Evolutionary conservation across 2,888 invertebrate species (phyloP).

Genomic region (Cerceris ruficornis): DNA sequence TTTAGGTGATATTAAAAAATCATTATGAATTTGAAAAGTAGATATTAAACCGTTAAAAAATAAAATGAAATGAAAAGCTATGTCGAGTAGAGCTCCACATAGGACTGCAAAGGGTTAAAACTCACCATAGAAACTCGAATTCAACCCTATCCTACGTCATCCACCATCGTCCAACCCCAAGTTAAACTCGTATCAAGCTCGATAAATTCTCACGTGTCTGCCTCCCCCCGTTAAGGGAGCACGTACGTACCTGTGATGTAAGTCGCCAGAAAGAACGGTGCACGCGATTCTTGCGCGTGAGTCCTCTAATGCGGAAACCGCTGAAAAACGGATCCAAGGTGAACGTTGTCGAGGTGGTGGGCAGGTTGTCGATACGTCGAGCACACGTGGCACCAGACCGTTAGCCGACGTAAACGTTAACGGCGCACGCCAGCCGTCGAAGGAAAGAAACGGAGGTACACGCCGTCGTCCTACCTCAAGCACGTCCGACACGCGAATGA

Average conservation of each 20-base stretch:
- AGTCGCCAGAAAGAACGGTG: not conserved
- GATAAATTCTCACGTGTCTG: not conserved
- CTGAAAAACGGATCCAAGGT: not conserved
- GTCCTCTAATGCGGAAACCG: conserved; percentile 7
- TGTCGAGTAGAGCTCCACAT: too few species aligned
- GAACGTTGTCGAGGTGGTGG: not conserved
- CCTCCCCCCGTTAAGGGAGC: not conserved
- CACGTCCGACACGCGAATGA: conserved; percentile 60
- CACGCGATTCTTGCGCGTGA: conserved; percentile 10
- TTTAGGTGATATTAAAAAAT: too few species aligned
- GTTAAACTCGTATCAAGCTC: too few species aligned
- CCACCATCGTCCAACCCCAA: too few species aligned
- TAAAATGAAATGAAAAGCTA: too few species aligned
- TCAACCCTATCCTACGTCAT: too few species aligned
- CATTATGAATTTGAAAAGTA: too few species aligned
- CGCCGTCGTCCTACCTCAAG: conserved; percentile 55
- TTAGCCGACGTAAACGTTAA: not conserved
- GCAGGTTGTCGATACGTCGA: conserved; percentile 30
- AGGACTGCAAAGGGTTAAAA: too few species aligned
- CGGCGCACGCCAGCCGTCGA: not conserved
- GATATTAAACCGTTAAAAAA: too few species aligned
- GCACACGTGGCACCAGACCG: not conserved
- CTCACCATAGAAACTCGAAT: too few species aligned
- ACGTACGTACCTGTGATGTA: conserved; percentile 32
- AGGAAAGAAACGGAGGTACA: not conserved